Evolutionary conservation across 1,140 invertebrate genomes (phyloP), one percentile per base, ranked within the genome.

Genomic region (Stegodyphus dumicola): DNA sequence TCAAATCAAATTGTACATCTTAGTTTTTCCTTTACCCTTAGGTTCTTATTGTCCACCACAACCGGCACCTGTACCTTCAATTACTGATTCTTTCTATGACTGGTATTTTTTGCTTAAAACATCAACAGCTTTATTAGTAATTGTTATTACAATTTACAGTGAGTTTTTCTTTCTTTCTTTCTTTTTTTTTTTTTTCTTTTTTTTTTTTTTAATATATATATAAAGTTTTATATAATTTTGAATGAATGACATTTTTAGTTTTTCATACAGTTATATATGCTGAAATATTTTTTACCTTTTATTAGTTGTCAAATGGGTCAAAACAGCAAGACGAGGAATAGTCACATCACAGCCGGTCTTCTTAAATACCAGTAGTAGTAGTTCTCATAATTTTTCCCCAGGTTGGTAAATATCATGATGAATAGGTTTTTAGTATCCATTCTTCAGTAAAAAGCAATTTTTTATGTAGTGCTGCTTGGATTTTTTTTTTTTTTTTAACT

Each of bases 311-410:
- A 49, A 74, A 7, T 85, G 81, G 73, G 0, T 85, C 10, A 76
- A 73, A 56, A 65, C 48, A 56, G 17, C 74, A 5, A 69, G 81
- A 18, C 53, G 71, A 51, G 81, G 81, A 17, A 33, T 85, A 9
- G 81, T 85, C 9, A 85, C 81, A 13, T 18, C 73, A 51, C 81
- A 85, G 15, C 81, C 81, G 7, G 81, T 85, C 4, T 85, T 85
- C 53, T 51, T 85, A 48, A 76, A 77, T 60, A 56, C 13, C 18
- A 71, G 67, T 9, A 70, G 65, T 64, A 77, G 77, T 67, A 74
- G 81, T 6, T 85, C 81, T 77, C 73, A 77, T n/a, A 76, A 52
- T 70, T 77, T 85, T 70, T 76, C 81, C 15, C 74, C 81, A 56
- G 65, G 81, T 85, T 33, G 75, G 49, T 54, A 67, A 67, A 17